Evolutionary conservation across 1,140 invertebrate genomes (phyloP).

Genomic region (Cecropterus lyciades): DNA sequence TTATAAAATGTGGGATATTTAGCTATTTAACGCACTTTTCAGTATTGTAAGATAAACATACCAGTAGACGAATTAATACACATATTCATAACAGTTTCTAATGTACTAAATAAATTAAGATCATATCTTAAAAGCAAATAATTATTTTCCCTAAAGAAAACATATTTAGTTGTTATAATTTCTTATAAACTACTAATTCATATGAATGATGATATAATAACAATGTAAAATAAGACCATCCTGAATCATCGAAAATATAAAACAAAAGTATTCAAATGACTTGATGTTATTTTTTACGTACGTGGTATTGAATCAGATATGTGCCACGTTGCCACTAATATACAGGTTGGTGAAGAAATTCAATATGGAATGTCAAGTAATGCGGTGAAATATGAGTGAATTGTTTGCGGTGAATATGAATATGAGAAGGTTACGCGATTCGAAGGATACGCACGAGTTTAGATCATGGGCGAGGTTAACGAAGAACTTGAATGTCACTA

Average conservation of each 20-base stretch:
- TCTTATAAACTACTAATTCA: no score
- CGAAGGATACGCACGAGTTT: slow-evolving; percentile 35
- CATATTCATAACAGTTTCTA: no score
- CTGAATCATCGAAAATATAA: neutral
- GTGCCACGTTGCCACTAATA: slow-evolving; percentile 29
- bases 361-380: slow-evolving; percentile 51
- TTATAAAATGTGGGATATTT: no score
- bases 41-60: neutral
- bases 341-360: slow-evolving; percentile 35
- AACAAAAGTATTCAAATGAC: neutral
- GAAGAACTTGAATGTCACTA: slow-evolving; percentile 23
- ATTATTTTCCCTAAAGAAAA: no score
- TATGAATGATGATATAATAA: no score
- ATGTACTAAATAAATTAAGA: no score
- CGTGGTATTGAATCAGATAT: slow-evolving; percentile 1
- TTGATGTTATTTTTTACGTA: neutral
- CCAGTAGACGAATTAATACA: no score
- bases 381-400: slow-evolving; percentile 69
- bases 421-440: slow-evolving; percentile 49
- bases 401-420: slow-evolving; percentile 52
- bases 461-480: slow-evolving; percentile 34
- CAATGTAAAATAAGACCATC: no score
- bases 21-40: no score
- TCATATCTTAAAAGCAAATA: no score
- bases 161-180: no score